Base-by-base conservation (phyloP, 2,113 vertebrate genomes). In the Cheirogaleus medius region DNA sequence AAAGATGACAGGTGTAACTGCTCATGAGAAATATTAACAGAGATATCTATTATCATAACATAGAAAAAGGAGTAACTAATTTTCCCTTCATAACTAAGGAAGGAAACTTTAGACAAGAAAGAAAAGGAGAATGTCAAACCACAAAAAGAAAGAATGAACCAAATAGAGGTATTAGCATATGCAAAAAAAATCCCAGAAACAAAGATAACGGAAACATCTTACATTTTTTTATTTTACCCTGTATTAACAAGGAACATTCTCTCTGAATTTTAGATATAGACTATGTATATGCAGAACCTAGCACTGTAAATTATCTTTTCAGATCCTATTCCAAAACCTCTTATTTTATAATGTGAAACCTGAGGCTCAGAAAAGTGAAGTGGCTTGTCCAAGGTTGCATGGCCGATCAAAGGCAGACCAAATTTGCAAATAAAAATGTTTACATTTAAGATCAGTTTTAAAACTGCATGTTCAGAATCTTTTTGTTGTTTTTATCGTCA, bases 311-410 rank as follows among this genome's bases (percentile, higher is more conserved):
- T 60, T 83, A 25, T 66, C 39, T 88, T 85, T 34, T 34, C 23
- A n/a, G 27, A 47, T 37, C 10, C 15, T 47, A 34, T 52, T 18
- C 17, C 29, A 7, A 44, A 80, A 27, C 0, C 6, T 14, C 17
- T 47, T 56, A 4, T n/a, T 91, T 37, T 54, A 76, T 14, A 34
- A 2, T 2, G 0, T 39, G 60, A 4, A 49, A 9, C 20, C 13
- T 23, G 9, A 91, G 14, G 12, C 1, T 15, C 49, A 18, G 12
- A 32, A 25, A 29, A 78, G 27, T 8, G 3, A 69, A 10, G 4
- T 17, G 49, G 27, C 29, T 47, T 6, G n/a, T 6, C 49, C 1
- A 3, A 64, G 29, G 0, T 58, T 27, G 8, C 5, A 0, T 3
- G 6, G n/a, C 13, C 18, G 17, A 63, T 8, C 2, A 3, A 54